Base-by-base conservation (phyloP, 64 coral and sea anemone species). In the Montipora foliosa region DNA sequence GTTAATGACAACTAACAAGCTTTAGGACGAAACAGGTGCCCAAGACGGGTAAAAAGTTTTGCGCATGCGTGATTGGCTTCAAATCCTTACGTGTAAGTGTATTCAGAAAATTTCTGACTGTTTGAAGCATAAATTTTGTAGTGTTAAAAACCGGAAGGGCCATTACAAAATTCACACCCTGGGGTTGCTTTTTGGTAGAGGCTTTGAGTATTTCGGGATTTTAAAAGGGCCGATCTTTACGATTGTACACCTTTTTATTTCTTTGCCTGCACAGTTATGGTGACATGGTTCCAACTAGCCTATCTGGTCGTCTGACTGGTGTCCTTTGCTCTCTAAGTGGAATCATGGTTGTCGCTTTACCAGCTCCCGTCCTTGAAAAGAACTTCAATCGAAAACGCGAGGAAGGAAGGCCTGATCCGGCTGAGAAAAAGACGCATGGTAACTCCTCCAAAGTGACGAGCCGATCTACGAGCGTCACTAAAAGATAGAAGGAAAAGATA, bases 271-370 rank as follows among this genome's bases (percentile, higher is more conserved):
- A 5, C 58, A 95, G 96, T 16, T 98, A 98, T 62, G 97, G 98
- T 75, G 98, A 99, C 57, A 87, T 99, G 81, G 93, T 94, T 15
- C 98, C 98, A 3, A 84, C 86, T 20, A 99, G 95, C 24, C 22
- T 99, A 3, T 47, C 89, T 74, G 98, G 98, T 29, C 92, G 95
- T 5, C 62, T 99, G 59, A 94, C 95, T 9, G 98, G 98, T 16
- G 91, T 90, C 1, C 8, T 99, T 17, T 99, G 98, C 70, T 99
- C 98, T 15, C 79, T 99, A 20, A 99, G 98, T 68, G 98, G 98
- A 0, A 96, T 99, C 19, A 76, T 99, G 74, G 85, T 99, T 10
- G 95, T 99, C 3, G 98, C 98, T 51, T 95, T 99, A 71, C 95
- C 95, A 13, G 98, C 98, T 17, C 98, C 98, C 0, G 95, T 99